Evolutionary conservation across 1,140 invertebrate species (phyloP).

Genomic region (Eufriesea mexicana): DNA sequence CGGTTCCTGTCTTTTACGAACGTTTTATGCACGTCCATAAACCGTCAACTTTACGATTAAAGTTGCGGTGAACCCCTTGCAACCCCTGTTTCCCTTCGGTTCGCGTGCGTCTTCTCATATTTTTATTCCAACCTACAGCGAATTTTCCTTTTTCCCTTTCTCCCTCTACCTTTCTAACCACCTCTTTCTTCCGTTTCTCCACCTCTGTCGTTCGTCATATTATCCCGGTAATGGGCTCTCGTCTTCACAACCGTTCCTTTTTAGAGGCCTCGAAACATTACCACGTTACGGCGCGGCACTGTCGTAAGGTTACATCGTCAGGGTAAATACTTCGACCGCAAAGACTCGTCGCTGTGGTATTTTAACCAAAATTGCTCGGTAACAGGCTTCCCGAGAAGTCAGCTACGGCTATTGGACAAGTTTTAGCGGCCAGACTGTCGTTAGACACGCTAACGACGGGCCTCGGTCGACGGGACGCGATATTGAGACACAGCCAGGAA

Average conservation of each 20-base stretch:
- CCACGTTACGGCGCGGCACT: conserved; percentile 21
- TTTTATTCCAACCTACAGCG: conserved; percentile 21
- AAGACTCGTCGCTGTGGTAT: conserved; percentile 49
- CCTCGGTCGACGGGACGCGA: conserved; percentile 23
- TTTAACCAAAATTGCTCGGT: conserved; percentile 52
- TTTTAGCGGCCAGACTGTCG: conserved; percentile 65
- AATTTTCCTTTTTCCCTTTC: conserved; percentile 5
- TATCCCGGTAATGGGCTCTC: conserved; percentile 13
- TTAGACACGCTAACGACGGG: conserved; percentile 70
- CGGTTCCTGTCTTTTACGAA: conserved; percentile 16
- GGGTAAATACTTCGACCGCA: conserved; percentile 60
- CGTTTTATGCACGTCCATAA: conserved; percentile 37
- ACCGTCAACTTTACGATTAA: conserved; percentile 46
- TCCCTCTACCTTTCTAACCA: not conserved
- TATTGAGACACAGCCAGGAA: conserved; percentile 2
- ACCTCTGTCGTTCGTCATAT: not conserved
- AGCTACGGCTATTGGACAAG: conserved; percentile 50
- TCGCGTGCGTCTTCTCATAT: conserved; percentile 11
- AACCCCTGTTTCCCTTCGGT: not conserved
- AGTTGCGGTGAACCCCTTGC: conserved; percentile 20
- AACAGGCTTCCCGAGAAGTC: conserved; percentile 45
- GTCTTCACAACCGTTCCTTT: conserved; percentile 7
- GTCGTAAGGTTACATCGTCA: conserved; percentile 47
- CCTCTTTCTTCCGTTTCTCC: not conserved
- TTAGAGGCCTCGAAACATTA: conserved; percentile 22